Conservation (phyloP, 2,888 invertebrate genomes). For the Disparrhopalites patrizii region DNA sequence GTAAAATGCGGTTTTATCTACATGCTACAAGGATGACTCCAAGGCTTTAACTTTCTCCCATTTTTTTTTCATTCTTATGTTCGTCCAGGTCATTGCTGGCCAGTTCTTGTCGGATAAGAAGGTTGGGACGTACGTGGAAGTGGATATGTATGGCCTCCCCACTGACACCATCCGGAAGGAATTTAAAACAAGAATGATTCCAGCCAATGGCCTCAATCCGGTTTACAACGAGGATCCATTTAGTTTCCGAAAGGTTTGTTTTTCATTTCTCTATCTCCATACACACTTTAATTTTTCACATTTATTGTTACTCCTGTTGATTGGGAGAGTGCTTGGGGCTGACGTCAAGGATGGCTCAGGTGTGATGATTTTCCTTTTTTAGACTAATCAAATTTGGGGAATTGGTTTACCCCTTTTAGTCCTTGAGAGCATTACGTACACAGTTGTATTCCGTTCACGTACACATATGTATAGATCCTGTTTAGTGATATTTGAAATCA, state of each 20-base stretch:
- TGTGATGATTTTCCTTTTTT: not conserved
- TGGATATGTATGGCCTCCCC: constrained; percentile 95
- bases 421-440: too few relatives aligned
- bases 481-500: too few relatives aligned
- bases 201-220: constrained; percentile 96
- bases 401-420: too few relatives aligned
- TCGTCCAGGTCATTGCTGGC: constrained; percentile 82
- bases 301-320: not conserved
- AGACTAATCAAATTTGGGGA: not conserved
- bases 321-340: too few relatives aligned
- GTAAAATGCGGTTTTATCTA: too few relatives aligned
- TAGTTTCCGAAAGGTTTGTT: constrained; percentile 81
- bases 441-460: too few relatives aligned
- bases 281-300: not conserved
- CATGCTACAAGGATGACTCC: not conserved
- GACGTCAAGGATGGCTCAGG: not conserved
- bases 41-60: not conserved
- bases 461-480: too few relatives aligned
- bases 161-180: constrained; percentile 98
- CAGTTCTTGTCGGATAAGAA: constrained; percentile 99
- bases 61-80: not conserved
- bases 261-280: not conserved
- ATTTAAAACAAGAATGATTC: constrained; percentile 93
- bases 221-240: constrained; percentile 99
- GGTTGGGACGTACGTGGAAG: constrained; percentile 98